Evolutionary conservation across 2,888 invertebrate species (phyloP).

Genomic region (Euplexia lucipara): DNA sequence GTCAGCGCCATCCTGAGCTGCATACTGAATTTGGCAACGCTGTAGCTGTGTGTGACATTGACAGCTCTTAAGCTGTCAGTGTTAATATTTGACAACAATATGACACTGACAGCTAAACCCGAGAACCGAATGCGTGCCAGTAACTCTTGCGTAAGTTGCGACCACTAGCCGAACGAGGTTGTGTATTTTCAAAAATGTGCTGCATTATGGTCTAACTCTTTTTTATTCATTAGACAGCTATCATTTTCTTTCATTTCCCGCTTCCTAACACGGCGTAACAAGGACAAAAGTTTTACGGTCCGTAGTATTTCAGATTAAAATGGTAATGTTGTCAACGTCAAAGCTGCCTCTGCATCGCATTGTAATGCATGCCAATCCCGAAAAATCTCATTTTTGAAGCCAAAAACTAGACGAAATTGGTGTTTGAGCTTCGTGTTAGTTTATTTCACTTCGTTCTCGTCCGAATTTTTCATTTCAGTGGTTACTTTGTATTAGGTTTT

Average conservation of each 20-base stretch:
- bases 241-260: background rate
- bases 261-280: background rate
- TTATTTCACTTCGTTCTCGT: background rate
- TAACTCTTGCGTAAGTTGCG: too few species aligned
- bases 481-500: background rate
- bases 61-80: too few species aligned
- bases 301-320: slow-evolving; percentile 37
- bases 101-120: too few species aligned
- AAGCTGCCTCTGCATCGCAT: slow-evolving; percentile 10
- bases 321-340: slow-evolving; percentile 32
- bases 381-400: slow-evolving; percentile 42
- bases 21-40: too few species aligned
- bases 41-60: too few species aligned
- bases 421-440: slow-evolving; percentile 20
- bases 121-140: too few species aligned
- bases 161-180: too few species aligned
- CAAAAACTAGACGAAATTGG: slow-evolving; percentile 2
- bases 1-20: too few species aligned
- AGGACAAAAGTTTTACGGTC: slow-evolving; percentile 18
- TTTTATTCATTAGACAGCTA: background rate
- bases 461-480: slow-evolving; percentile 19
- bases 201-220: too few species aligned
- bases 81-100: too few species aligned
- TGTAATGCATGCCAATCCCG: slow-evolving; percentile 12
- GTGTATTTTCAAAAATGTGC: too few species aligned